Evolutionary conservation across 2,888 invertebrate genomes (phyloP), one percentile per base, ranked within the genome.

Genomic region (Acanthosepion pharaonis): DNA sequence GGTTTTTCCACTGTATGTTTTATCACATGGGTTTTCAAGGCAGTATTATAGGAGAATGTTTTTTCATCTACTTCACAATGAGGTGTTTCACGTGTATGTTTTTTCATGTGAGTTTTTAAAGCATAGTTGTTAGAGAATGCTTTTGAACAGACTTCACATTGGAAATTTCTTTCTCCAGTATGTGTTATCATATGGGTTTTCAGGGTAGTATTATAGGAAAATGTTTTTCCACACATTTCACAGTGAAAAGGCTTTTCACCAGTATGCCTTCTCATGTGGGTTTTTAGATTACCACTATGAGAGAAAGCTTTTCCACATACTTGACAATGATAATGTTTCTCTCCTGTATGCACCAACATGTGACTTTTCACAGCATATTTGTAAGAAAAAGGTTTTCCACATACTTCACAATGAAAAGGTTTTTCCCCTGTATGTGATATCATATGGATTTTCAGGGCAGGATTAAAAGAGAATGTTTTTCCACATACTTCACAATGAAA

Each of bases 41-140:
- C 92, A 4, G 95, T 94, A 33, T 95, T 95, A 28, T 95, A 59
- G 33, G 95, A 91, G 94, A 95, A 95, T 18, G 94, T 94, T 25
- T 94, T 94, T 1, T 59, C 94, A 94, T 95, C 95, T 3, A 95
- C 91, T n/a, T 94, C 94, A 95, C 95, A 95, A 28, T 91, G 91
- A 92, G 94, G 94, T 55, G 95, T 95, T 95, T 95, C 95, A 53
- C 95, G 95, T 28, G 95, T 95, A 51, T 95, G 95, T 33, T 20
- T 48, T 91, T 5, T 92, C 92, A 92, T 48, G 28, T 92, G 92
- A 9, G 49, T 28, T 25, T 48, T 48, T 48, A 92, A 49, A 28
- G 6, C 20, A 23, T 42, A 5, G 6, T 92, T 92, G 15, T 15
- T 15, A 18, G 92, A 48, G 49, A 25, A 92, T 25, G 20, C 25